Evolutionary conservation across 2,888 invertebrate genomes (phyloP), one percentile per base, ranked within the genome.

Genomic region (Augiades crinisus): DNA sequence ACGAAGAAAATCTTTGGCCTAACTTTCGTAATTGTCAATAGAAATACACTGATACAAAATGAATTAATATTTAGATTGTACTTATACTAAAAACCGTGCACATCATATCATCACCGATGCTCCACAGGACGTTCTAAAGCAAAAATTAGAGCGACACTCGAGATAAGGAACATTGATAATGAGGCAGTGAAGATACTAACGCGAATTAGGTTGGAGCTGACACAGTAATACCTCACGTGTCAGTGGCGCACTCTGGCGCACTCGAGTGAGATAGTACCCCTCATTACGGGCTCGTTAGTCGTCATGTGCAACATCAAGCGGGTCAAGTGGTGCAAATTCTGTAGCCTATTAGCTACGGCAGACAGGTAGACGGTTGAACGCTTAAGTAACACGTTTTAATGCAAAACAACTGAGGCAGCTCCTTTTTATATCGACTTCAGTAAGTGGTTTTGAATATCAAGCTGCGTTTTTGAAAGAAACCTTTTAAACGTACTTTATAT

Each of bases 241-340:
- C 46, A 37, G 30, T 37, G 12, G 21, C 19, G 34, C 5, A 5
- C 10, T 34, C 22, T 27, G 16, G 12, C 22, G 24, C 40, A 21
- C 33, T 31, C 31, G 16, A 21, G 21, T 41, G 41, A 31, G 24
- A 41, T 34, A 49, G 49, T 33, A 33, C 14, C 41, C 14, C 47
- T 47, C 41, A 49, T 49, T 49, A 49, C 40, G 7, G 31, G 5
- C 38, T 49, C 47, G 47, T 49, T 49, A 49, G 40, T 49, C 41
- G 47, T 49, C 40, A 49, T 33, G 38, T 40, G 31, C 27, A 19
- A 24, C 49, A 49, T 34, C 34, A 34, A 49, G 49, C 34, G 27
- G 49, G 49, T 49, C 49, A 49, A 49, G 49, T 34, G 7, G 34
- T 49, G 34, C 49, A 27, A 41, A 49, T 49, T 49, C 49, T 49